A percentile compares a stretch with the other conserved stretches of the same genome.
Evolutionary conservation across 2,888 invertebrate genomes (phyloP).

Genomic region (Malachius bipustulatus): DNA sequence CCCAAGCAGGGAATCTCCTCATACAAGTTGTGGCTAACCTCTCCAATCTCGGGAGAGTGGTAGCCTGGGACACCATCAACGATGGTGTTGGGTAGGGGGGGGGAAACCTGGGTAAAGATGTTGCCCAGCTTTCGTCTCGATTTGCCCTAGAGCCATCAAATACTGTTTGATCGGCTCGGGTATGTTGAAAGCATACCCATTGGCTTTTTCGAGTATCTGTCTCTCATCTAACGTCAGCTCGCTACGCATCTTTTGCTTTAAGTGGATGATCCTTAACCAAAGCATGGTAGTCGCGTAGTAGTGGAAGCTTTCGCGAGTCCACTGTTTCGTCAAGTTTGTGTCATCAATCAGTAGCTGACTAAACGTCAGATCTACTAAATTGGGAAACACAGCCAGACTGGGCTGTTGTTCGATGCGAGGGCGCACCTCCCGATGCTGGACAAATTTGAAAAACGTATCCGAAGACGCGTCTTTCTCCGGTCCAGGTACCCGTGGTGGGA

Average conservation of each 20-base stretch:
- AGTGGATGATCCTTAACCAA: neutral
- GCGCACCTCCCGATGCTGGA: too few species aligned
- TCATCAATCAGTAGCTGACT: neutral
- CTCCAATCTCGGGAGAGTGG: neutral
- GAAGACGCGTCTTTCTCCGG: neutral
- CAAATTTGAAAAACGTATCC: too few species aligned
- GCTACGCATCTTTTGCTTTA: neutral
- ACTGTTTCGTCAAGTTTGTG: neutral
- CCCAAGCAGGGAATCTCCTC: slow-evolving; percentile 1
- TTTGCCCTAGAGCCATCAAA: neutral
- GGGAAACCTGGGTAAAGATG: neutral
- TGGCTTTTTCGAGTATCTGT: neutral
- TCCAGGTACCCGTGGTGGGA: slow-evolving; percentile 15
- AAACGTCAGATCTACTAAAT: neutral
- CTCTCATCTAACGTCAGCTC: neutral
- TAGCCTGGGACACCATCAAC: neutral
- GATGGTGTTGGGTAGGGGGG: slow-evolving; percentile 2
- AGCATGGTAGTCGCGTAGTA: neutral
- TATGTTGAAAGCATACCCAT: neutral
- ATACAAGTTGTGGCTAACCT: neutral
- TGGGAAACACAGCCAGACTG: neutral
- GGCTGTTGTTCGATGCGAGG: too few species aligned
- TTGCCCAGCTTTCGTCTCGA: neutral
- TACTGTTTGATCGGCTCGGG: neutral
- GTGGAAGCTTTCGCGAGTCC: neutral